A percentile compares a stretch with the other conserved stretches of the same genome.
Evolutionary conservation across 2,113 vertebrate species (phyloP).

Genomic region (Himantopus leucocephalus): DNA sequence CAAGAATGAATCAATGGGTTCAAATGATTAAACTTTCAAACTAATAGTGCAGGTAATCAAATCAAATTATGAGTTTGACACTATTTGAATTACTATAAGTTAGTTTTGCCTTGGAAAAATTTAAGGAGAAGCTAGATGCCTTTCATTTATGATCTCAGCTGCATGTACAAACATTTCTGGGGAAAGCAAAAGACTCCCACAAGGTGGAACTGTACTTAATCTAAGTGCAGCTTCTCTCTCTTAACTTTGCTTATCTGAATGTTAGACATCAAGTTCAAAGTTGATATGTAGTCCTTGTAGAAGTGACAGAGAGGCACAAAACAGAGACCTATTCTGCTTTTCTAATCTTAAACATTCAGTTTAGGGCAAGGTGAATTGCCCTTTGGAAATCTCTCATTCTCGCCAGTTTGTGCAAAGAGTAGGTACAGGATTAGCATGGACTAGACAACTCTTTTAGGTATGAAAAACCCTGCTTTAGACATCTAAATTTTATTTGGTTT

Average conservation of each 20-base stretch:
- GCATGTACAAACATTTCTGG: not conserved
- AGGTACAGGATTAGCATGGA: not conserved
- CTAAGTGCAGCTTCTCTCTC: not conserved
- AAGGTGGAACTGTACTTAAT: not conserved
- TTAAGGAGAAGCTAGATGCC: not conserved
- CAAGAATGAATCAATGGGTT: not conserved
- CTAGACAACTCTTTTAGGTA: not conserved
- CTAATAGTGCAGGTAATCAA: not conserved
- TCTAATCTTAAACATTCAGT: not conserved
- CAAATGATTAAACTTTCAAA: not conserved
- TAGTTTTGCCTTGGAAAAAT: not conserved
- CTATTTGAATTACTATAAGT: not conserved
- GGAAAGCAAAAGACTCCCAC: not conserved
- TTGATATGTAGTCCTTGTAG: not conserved
- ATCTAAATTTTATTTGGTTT: not conserved
- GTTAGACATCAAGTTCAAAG: not conserved
- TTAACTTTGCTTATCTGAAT: not conserved
- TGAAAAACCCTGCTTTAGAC: not conserved
- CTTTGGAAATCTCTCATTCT: not conserved
- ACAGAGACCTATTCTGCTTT: not conserved
- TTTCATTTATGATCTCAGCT: not conserved
- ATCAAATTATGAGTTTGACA: not conserved
- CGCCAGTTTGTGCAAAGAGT: not conserved
- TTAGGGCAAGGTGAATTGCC: not conserved
- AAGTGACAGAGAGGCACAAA: not conserved